These are phyloP conservation scores for Pterocles orientalis DNA, from an alignment of 2,113 vertebrate genomes.

Conservation along the genomic window DNA sequence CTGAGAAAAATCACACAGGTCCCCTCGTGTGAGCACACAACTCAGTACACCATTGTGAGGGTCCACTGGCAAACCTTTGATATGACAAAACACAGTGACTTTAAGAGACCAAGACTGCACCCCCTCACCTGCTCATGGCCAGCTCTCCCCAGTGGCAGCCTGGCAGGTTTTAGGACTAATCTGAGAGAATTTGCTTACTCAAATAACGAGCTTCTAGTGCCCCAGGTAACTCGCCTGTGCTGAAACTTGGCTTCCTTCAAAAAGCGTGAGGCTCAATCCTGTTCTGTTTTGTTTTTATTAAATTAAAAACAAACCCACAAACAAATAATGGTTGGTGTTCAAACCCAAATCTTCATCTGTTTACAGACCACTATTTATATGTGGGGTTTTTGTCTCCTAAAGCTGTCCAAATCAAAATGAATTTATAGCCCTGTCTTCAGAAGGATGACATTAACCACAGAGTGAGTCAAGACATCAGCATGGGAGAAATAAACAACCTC, in stretches of 20 bases:
- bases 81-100: not conserved
- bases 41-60: accelerated
- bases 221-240: not conserved
- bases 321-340: not conserved
- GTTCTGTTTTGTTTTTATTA: not conserved
- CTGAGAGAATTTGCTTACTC: not conserved
- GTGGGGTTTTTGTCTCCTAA: not conserved
- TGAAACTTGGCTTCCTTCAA: not conserved
- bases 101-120: not conserved
- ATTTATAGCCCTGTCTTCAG: not conserved
- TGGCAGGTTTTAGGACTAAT: not conserved
- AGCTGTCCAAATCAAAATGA: not conserved
- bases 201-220: not conserved
- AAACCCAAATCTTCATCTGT: not conserved
- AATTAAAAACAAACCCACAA: not conserved
- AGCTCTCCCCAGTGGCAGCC: not conserved
- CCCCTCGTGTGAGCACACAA: accelerated
- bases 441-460: not conserved
- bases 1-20: not conserved
- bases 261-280: not conserved
- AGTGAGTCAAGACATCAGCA: not conserved
- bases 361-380: not conserved
- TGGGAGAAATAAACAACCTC: not conserved
- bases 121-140: not conserved
- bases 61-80: not conserved